Evolutionary conservation across 2,888 invertebrate genomes (phyloP).

Genomic region (Ophonus ardosiacus): DNA sequence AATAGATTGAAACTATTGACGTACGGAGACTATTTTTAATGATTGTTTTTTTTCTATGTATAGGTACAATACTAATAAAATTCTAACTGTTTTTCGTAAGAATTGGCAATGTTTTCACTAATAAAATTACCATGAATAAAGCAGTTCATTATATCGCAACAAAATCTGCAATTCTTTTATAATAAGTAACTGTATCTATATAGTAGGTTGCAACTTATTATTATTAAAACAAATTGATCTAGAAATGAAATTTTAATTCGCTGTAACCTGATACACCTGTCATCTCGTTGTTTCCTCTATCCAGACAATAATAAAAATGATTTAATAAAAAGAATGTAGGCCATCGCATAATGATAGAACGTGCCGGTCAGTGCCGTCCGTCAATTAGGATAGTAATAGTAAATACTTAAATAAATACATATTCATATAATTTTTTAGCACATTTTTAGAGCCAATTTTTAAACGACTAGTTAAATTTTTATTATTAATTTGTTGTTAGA

Average conservation of each 20-base stretch:
- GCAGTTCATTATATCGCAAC: constrained; percentile 9
- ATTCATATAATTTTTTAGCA: no score
- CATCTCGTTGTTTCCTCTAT: constrained; percentile 1
- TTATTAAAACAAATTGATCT: constrained; percentile 27
- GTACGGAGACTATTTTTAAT: no score
- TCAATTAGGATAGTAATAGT: neutral
- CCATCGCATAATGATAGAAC: constrained; percentile 45
- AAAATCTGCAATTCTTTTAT: constrained; percentile 17
- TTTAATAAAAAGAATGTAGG: constrained; percentile 51
- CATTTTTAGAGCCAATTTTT: no score
- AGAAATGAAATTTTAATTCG: constrained; percentile 31
- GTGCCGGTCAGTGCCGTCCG: neutral
- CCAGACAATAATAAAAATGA: constrained; percentile 39
- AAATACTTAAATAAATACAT: neutral
- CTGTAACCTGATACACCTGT: constrained; percentile 35
- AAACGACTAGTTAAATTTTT: no score
- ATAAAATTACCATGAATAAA: constrained; percentile 9
- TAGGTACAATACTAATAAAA: no score
- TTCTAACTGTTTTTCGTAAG: neutral
- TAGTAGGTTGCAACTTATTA: neutral
- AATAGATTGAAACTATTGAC: no score
- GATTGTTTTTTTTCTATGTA: no score
- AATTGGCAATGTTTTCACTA: neutral
- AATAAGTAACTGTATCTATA: constrained; percentile 7
- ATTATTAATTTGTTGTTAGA: no score